Percentiles rank a stretch among this genome's conserved stretches.
phyloP scores from a whole-genome alignment of 2,113 vertebrate species.

The Campylorhamphus procurvoides region DNA sequence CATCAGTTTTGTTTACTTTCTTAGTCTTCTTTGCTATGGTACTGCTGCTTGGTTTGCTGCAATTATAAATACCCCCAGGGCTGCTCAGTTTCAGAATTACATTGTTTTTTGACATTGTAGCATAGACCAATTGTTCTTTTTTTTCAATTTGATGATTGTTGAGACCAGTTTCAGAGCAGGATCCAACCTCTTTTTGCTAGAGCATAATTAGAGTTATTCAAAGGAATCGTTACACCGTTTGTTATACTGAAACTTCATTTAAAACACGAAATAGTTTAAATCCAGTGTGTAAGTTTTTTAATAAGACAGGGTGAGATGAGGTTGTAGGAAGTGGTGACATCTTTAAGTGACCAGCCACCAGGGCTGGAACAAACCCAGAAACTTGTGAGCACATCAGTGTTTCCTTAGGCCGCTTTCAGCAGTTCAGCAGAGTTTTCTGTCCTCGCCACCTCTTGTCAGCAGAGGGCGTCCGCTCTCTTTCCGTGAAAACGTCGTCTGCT shows the following conservation, averaged over 20 bases:
- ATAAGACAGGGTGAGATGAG: neutral
- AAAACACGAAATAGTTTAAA: neutral
- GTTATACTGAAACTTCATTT: neutral
- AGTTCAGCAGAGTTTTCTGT: neutral
- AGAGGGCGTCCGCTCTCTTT: conserved; percentile 1
- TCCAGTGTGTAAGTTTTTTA: neutral
- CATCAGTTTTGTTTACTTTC: neutral
- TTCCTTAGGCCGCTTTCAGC: neutral
- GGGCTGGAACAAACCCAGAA: neutral
- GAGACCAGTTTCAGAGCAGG: neutral
- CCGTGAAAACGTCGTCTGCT: accelerated
- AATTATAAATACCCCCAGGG: neutral
- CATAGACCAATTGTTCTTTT: accelerated
- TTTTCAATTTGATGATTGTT: neutral
- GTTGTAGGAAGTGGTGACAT: accelerated
- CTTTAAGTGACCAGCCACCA: neutral
- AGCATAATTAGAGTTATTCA: neutral
- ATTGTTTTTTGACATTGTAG: neutral
- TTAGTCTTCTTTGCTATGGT: neutral
- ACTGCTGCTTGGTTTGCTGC: neutral
- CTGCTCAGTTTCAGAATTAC: neutral
- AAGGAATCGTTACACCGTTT: neutral
- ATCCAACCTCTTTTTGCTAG: neutral
- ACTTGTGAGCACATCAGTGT: neutral
- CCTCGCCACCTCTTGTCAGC: neutral